These are phyloP conservation scores for Pelvicachromis taeniatus DNA, from an alignment of 2,113 vertebrate species.

Conservation along the genomic window DNA sequence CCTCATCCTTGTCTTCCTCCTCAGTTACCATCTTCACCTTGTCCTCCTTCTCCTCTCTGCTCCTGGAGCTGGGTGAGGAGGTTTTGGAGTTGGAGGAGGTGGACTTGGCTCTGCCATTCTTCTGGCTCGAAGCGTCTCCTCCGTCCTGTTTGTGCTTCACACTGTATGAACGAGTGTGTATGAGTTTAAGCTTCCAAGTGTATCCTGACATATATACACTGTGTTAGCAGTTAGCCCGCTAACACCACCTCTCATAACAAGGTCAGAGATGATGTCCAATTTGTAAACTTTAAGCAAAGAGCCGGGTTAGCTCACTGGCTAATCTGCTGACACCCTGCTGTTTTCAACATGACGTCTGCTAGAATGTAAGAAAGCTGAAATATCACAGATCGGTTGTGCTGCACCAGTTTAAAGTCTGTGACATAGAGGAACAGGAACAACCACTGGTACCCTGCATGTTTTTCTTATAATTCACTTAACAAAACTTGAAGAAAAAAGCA, in stretches of 20 bases:
- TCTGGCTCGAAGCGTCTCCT: background rate
- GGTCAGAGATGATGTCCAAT: background rate
- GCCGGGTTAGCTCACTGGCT: background rate
- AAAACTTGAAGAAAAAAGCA: background rate
- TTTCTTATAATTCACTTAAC: background rate
- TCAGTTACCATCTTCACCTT: background rate
- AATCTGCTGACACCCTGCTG: background rate
- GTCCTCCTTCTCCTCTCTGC: slow-evolving; percentile 23
- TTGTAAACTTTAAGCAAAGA: background rate
- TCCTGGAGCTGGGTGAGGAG: slow-evolving; percentile 5
- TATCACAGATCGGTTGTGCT: background rate
- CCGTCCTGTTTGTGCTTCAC: slow-evolving; percentile 39
- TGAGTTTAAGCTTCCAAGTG: background rate
- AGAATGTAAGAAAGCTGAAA: background rate
- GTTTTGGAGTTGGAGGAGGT: slow-evolving; percentile 13
- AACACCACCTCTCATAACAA: background rate
- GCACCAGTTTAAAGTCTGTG: background rate
- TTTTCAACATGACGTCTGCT: background rate
- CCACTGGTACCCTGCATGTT: background rate
- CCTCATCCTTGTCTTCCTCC: background rate
- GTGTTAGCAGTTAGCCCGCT: background rate
- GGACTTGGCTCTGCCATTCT: background rate
- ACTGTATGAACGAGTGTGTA: slow-evolving; percentile 27
- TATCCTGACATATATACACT: background rate
- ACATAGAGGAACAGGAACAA: background rate